phyloP scores from a whole-genome alignment of 2,797 vertebrate genomes.

The Eulemur coronatus region DNA sequence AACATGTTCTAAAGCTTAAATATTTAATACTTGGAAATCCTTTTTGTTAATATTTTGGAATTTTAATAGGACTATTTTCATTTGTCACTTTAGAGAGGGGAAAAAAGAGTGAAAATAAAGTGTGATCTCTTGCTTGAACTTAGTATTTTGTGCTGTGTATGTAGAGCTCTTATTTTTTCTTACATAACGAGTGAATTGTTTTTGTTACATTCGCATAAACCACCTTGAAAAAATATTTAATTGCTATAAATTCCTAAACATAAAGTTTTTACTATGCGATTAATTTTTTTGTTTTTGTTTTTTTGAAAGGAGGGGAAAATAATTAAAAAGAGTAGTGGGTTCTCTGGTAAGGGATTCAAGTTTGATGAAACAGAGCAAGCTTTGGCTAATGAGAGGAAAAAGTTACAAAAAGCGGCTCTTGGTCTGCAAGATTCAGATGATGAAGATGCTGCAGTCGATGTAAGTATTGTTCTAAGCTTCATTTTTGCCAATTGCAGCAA shows the following conservation, averaged over 20 bases:
- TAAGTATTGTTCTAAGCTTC: constrained; percentile 82
- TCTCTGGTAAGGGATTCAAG: constrained; percentile 99
- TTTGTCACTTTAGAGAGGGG: background rate
- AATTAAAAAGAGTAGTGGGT: constrained; percentile 98
- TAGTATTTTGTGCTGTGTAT: background rate
- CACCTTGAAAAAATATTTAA: constrained; percentile 43
- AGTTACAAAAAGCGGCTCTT: constrained; percentile 97
- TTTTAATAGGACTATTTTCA: background rate
- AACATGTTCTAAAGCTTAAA: background rate
- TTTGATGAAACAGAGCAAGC: constrained; percentile 99
- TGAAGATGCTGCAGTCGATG: constrained; percentile 96
- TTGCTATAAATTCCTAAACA: background rate
- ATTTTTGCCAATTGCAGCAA: background rate
- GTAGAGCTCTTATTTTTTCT: background rate
- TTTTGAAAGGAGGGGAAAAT: constrained; percentile 93
- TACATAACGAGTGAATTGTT: background rate
- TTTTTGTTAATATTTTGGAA: background rate
- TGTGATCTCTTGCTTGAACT: background rate
- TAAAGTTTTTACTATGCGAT: constrained; percentile 82
- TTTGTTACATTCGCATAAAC: background rate
- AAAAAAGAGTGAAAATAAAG: background rate
- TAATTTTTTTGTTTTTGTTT: constrained; percentile 66
- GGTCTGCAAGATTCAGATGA: constrained; percentile 98
- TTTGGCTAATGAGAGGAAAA: constrained; percentile 98
- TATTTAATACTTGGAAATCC: background rate